phyloP scores from a whole-genome alignment of 2,797 vertebrate genomes.

The Halcyon smyrnensis region DNA sequence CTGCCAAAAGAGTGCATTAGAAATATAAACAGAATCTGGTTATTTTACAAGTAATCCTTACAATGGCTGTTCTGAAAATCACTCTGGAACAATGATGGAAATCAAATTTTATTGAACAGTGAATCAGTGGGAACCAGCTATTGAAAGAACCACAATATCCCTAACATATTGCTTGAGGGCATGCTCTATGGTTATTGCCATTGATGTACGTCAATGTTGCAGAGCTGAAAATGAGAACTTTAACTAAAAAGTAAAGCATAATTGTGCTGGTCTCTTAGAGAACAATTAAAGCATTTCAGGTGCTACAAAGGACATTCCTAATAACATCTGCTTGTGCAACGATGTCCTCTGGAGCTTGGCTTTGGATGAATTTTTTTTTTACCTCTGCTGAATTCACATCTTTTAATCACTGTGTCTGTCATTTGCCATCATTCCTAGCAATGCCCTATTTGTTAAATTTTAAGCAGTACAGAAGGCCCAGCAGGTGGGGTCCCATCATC shows the following conservation, averaged over 20 bases:
- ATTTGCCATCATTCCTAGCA: neutral
- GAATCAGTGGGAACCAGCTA: neutral
- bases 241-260: neutral
- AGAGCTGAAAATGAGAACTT: neutral
- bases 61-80: neutral
- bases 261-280: neutral
- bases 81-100: neutral
- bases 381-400: neutral
- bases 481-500: fast-evolving
- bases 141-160: neutral
- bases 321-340: neutral
- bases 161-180: neutral
- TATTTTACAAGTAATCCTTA: neutral
- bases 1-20: neutral
- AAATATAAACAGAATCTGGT: neutral
- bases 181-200: neutral
- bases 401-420: neutral
- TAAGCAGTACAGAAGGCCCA: neutral
- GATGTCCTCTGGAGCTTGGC: neutral
- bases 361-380: neutral
- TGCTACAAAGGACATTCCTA: neutral
- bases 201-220: fast-evolving
- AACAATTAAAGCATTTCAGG: neutral
- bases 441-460: neutral
- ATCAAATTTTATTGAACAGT: neutral